phyloP scores from a whole-genome alignment of 2,888 invertebrate genomes.

The Tenthredo distinguenda region DNA sequence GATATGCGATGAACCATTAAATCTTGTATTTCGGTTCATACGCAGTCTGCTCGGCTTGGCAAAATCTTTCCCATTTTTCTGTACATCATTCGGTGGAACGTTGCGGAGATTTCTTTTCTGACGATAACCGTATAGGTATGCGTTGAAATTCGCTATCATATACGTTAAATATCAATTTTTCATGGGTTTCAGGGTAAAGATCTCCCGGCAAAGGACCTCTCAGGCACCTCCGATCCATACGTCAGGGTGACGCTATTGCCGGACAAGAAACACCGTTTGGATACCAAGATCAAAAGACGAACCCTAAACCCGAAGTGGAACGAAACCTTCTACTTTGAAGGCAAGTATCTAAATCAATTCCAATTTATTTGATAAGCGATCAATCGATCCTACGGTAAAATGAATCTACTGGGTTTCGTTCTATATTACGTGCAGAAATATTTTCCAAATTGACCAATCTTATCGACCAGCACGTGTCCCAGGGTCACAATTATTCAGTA shows the following conservation, averaged over 20 bases:
- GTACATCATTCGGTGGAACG: background rate
- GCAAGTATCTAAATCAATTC: constrained; percentile 68
- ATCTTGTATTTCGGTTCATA: background rate
- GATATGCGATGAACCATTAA: constrained; percentile 10
- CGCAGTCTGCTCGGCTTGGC: background rate
- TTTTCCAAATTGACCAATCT: background rate
- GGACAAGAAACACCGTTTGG: constrained; percentile 94
- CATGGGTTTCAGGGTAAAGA: constrained; percentile 88
- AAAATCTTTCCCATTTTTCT: background rate
- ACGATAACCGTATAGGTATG: background rate
- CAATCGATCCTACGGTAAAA: background rate
- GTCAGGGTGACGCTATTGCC: constrained; percentile 93
- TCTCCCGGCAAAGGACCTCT: constrained; percentile 95
- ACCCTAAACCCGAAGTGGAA: constrained; percentile 96
- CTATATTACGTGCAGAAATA: background rate
- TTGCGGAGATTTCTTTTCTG: background rate
- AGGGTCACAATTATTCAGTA: constrained; percentile 2
- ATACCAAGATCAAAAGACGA: constrained; percentile 95
- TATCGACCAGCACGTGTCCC: background rate
- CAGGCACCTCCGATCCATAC: constrained; percentile 95
- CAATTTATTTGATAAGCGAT: constrained; percentile 24
- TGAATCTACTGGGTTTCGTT: background rate
- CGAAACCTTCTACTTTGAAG: constrained; percentile 96
- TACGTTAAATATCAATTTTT: constrained; percentile 41
- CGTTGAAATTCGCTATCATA: background rate